These are phyloP conservation scores for Etheostoma perlongum DNA, from an alignment of 2,797 vertebrate species.

Conservation along the genomic window DNA sequence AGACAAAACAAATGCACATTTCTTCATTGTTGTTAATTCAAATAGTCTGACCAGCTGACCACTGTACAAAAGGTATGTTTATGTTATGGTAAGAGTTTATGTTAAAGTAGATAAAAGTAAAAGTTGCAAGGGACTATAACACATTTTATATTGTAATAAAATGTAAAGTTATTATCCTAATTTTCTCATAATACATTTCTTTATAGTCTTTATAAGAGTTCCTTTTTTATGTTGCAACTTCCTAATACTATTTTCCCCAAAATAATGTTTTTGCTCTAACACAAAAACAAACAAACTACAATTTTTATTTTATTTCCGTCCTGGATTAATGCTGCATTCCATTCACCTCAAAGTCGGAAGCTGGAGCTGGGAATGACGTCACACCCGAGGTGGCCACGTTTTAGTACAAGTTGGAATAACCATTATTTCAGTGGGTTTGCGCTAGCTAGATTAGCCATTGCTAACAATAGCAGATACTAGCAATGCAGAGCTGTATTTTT, in stretches of 20 bases:
- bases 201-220: neutral
- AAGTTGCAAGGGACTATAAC: neutral
- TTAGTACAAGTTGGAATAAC: no score
- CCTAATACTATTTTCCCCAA: neutral
- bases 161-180: neutral
- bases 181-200: neutral
- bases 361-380: no score
- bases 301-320: neutral
- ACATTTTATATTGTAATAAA: neutral
- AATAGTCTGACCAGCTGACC: neutral
- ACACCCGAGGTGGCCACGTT: no score
- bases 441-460: no score
- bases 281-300: neutral
- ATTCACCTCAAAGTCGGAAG: no score
- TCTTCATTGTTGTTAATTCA: neutral
- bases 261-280: conserved; percentile 1
- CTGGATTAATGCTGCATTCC: neutral
- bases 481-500: no score
- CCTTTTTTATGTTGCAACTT: neutral
- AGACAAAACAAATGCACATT: neutral
- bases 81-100: neutral
- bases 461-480: no score
- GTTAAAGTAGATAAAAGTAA: neutral
- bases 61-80: neutral
- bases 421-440: no score